A percentile compares a stretch with the other conserved stretches of the same genome.
These are phyloP conservation scores for Drosophila ohnishii DNA, from an alignment of 1,140 invertebrate genomes.

Conservation along the genomic window DNA sequence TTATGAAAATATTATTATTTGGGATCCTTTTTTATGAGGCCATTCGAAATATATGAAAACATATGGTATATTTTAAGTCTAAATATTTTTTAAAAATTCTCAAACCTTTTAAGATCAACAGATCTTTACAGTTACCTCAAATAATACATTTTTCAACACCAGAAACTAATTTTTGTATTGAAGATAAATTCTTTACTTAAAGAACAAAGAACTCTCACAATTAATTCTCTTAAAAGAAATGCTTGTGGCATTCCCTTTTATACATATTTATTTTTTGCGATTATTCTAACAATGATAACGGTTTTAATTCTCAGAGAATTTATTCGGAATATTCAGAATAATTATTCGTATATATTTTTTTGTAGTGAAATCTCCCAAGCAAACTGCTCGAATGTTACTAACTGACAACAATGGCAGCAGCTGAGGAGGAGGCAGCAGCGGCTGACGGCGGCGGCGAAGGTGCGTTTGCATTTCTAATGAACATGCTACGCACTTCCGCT, in stretches of 20 bases:
- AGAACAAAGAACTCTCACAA: not conserved
- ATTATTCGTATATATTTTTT: slow-evolving; percentile 1
- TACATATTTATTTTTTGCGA: slow-evolving; percentile 1
- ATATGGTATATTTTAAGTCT: not conserved
- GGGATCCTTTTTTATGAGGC: too few relatives aligned
- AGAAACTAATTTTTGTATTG: not conserved
- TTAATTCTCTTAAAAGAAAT: not conserved
- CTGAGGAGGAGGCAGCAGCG: not conserved
- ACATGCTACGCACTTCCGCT: slow-evolving; percentile 80
- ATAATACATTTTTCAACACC: not conserved
- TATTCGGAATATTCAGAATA: not conserved
- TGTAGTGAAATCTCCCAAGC: slow-evolving; percentile 12
- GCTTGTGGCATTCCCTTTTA: not conserved
- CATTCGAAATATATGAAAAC: too few relatives aligned
- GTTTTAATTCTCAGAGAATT: not conserved
- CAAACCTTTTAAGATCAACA: not conserved
- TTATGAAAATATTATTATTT: too few relatives aligned
- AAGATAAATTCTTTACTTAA: not conserved
- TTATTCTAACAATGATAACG: slow-evolving; percentile 3
- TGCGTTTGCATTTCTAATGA: slow-evolving; percentile 82
- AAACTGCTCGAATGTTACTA: slow-evolving; percentile 56
- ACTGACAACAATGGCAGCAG: slow-evolving; percentile 45
- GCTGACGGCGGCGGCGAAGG: slow-evolving; percentile 43
- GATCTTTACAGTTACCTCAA: not conserved
- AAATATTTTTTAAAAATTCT: not conserved